Base-by-base conservation (phyloP, 2,113 vertebrate species). In the Trichomycterus rosablanca region DNA sequence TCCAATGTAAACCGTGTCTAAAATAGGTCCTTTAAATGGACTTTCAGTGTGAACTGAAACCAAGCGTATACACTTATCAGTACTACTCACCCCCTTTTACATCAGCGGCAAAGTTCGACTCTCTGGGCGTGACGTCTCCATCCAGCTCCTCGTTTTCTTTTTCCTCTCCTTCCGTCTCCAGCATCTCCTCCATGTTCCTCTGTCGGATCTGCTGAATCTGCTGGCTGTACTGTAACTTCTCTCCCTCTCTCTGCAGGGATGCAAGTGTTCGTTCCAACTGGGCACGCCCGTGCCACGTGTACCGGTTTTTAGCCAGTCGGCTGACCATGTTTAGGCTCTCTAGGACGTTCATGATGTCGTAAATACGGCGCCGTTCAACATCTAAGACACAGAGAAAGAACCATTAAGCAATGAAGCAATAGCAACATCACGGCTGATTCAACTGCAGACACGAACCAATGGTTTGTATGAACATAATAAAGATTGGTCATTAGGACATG, bases 251-350 rank as follows among this genome's bases (percentile, higher is more conserved):
- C 68, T 86, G 90, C 77, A 99, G 59, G 8, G 86, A 80, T 56
- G 87, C 89, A n/a, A 99, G 87, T 0, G 92, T 97, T 79, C 90
- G 87, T 6, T 74, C 68, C 65, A 98, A 90, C 15, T 93, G 90
- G 16, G 87, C 87, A 0, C 87, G 83, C 1, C 96, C 96, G 0
- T 97, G 91, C 96, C 96, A 99, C 0, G 81, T 71, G 19, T 99
- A 97, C 71, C 88, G 89, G 86, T 97, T 99, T 76, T 97, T 98
- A 39, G 94, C 95, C 0, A 94, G 84, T 28, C 93, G 91, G 82
- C 94, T 97, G 71, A 99, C 95, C 92, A 99, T 97, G 72, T 97
- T 92, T 4, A 99, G 86, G 60, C 95, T 98, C 84, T 97, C 94
- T 1, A 98, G 81, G 11, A 99, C 95, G 0, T 99, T 98, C 85